These are phyloP conservation scores for Percina caprodes DNA, from an alignment of 2,113 vertebrate species.

Conservation along the genomic window DNA sequence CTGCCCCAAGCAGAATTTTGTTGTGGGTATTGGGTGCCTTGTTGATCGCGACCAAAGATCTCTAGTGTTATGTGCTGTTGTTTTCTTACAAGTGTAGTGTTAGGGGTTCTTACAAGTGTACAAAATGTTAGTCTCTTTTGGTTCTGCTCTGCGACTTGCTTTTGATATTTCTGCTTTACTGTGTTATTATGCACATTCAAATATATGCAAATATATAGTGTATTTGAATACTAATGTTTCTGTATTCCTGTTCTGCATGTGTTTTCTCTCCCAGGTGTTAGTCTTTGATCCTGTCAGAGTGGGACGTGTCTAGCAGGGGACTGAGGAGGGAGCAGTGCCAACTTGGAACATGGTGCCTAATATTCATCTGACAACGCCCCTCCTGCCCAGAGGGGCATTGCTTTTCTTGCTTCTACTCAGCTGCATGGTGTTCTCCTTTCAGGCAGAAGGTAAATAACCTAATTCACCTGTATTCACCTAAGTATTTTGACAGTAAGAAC, in stretches of 20 bases:
- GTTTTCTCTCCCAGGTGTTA: conserved; percentile 82
- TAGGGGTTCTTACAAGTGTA: conserved; percentile 48
- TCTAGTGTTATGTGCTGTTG: conserved; percentile 14
- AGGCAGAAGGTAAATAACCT: conserved; percentile 91
- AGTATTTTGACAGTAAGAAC: conserved; percentile 9
- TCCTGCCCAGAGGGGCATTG: conserved; percentile 76
- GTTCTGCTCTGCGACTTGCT: conserved; percentile 31
- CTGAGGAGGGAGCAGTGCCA: conserved; percentile 85
- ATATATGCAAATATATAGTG: conserved; percentile 72
- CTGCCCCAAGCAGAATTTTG: conserved; percentile 51
- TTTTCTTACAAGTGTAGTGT: conserved; percentile 44
- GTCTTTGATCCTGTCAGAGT: conserved; percentile 85
- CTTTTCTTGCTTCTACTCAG: conserved; percentile 86
- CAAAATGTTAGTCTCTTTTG: conserved; percentile 41
- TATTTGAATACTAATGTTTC: conserved; percentile 68
- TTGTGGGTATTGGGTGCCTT: conserved; percentile 44
- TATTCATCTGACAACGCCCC: conserved; percentile 80
- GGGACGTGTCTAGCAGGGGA: conserved; percentile 80
- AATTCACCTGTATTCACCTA: conserved; percentile 2
- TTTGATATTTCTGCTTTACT: conserved; percentile 59
- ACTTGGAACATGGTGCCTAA: conserved; percentile 93
- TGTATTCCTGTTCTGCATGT: conserved; percentile 58
- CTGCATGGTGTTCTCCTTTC: conserved; percentile 85
- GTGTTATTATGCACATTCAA: conserved; percentile 70
- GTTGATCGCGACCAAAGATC: conserved; percentile 60